phyloP scores from a whole-genome alignment of 2,113 vertebrate species.

The Lethenteron reissneri region DNA sequence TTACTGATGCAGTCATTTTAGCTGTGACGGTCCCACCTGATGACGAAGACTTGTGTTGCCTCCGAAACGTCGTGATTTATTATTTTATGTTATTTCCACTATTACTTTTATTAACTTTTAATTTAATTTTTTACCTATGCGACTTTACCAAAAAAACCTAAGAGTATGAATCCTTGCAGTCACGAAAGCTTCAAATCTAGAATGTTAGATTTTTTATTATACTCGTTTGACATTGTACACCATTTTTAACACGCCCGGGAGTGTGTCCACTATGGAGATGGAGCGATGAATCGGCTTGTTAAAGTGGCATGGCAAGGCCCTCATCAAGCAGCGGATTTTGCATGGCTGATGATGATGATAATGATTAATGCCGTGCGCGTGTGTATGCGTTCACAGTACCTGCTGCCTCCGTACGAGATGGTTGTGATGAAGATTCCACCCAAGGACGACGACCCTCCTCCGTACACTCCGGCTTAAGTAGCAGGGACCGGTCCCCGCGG shows the following conservation, averaged over 20 bases:
- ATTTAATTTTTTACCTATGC: too few species aligned
- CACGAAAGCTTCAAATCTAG: too few species aligned
- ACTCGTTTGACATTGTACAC: too few species aligned
- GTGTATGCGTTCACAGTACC: neutral
- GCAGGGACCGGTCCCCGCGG: neutral
- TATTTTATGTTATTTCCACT: too few species aligned
- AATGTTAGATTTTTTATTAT: too few species aligned
- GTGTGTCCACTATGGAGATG: neutral
- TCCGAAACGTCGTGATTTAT: too few species aligned
- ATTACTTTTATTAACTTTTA: too few species aligned
- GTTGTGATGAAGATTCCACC: neutral
- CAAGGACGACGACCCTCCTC: neutral
- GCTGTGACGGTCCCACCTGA: too few species aligned
- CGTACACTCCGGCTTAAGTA: neutral
- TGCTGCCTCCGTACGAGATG: neutral
- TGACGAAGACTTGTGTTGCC: too few species aligned
- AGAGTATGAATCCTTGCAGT: too few species aligned
- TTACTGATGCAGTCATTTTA: too few species aligned
- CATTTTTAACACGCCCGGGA: neutral
- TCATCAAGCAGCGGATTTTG: neutral
- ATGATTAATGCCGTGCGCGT: neutral
- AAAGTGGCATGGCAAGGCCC: neutral
- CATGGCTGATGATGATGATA: neutral
- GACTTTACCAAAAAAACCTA: too few species aligned
- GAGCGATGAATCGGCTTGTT: neutral